phyloP scores from a whole-genome alignment of 2,113 vertebrate species.

The Nycticebus coucang region DNA sequence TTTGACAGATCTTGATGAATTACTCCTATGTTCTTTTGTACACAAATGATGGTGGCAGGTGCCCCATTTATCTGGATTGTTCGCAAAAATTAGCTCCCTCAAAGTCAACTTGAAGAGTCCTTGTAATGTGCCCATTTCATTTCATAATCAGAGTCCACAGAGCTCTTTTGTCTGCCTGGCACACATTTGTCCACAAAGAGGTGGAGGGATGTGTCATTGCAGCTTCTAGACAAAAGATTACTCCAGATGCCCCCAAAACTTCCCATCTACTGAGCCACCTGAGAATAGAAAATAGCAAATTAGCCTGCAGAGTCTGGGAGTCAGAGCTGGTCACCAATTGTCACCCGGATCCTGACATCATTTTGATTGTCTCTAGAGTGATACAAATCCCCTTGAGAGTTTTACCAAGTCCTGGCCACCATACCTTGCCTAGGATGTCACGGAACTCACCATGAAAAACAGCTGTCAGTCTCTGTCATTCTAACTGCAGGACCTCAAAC shows the following conservation, averaged over 20 bases:
- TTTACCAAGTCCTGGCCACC: neutral
- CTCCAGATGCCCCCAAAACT: neutral
- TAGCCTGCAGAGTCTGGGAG: neutral
- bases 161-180: neutral
- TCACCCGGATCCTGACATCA: neutral
- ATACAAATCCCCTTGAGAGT: neutral
- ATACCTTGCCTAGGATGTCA: neutral
- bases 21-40: neutral
- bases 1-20: neutral
- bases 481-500: neutral
- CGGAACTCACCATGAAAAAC: neutral
- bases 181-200: neutral
- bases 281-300: neutral
- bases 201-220: neutral
- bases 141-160: too few relatives aligned
- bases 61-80: neutral
- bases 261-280: neutral
- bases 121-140: neutral
- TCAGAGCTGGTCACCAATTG: neutral
- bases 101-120: neutral
- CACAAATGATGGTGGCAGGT: fast-evolving
- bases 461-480: neutral
- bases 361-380: neutral
- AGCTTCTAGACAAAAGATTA: neutral
- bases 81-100: neutral